A percentile compares a stretch with the other conserved stretches of the same genome.
phyloP scores from a whole-genome alignment of 2,888 invertebrate genomes.

The Hylaea fasciaria region DNA sequence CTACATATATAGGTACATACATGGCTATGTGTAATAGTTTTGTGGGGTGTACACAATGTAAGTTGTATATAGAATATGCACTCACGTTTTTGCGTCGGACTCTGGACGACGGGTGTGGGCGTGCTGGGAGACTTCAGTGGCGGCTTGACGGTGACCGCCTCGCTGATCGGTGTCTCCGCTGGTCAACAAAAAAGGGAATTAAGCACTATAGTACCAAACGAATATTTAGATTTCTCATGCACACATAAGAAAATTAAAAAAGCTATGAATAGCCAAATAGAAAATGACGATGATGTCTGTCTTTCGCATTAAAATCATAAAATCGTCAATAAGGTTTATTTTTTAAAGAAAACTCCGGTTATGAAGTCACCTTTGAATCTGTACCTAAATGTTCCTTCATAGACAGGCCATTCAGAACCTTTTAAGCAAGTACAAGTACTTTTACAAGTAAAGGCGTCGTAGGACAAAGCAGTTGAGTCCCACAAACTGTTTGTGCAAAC shows the following conservation, averaged over 20 bases:
- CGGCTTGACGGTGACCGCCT: slow-evolving; percentile 61
- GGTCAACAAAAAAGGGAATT: slow-evolving; percentile 24
- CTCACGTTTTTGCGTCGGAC: slow-evolving; percentile 66
- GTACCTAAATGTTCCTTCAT: not conserved
- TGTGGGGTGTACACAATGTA: slow-evolving; percentile 15
- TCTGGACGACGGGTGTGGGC: slow-evolving; percentile 50
- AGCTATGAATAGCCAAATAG: too few relatives aligned
- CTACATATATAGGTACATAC: slow-evolving; percentile 5
- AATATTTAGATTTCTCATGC: not conserved
- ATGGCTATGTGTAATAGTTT: slow-evolving; percentile 31
- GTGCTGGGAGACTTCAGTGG: slow-evolving; percentile 51
- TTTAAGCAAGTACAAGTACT: slow-evolving; percentile 12
- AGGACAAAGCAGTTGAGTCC: slow-evolving; percentile 44
- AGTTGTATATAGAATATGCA: slow-evolving; percentile 4
- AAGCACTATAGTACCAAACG: not conserved
- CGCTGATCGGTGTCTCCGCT: slow-evolving; percentile 61
- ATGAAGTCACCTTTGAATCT: not conserved
- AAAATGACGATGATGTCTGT: too few relatives aligned
- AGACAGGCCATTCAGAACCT: slow-evolving; percentile 7
- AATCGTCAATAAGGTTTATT: not conserved
- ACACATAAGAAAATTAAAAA: not conserved
- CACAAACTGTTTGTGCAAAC: slow-evolving; percentile 52
- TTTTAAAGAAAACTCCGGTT: not conserved
- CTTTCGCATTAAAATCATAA: too few relatives aligned
- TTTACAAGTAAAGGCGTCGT: slow-evolving; percentile 31